Conservation (phyloP, 2,888 invertebrate species). For the Ariolimax columbianus region DNA sequence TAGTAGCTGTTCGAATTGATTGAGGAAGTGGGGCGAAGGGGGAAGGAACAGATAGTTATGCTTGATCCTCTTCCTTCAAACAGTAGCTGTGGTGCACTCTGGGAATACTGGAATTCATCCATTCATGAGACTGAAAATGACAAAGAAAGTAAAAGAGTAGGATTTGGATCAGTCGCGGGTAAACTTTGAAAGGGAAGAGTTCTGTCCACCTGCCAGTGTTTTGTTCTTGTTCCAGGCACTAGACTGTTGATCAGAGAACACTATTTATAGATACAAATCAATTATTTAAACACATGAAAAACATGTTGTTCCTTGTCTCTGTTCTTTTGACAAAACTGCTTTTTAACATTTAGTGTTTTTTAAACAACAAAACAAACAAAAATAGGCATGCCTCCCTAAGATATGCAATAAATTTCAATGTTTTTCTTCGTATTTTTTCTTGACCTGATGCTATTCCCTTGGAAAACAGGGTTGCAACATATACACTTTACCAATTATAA, state of each 20-base stretch:
- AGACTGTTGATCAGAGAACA: neutral
- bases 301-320: no score
- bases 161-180: neutral
- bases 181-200: conserved; percentile 13
- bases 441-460: no score
- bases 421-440: no score
- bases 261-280: no score
- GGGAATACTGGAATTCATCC: neutral
- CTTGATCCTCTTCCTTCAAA: conserved; percentile 9
- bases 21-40: conserved; percentile 2
- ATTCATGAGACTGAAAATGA: conserved; percentile 30
- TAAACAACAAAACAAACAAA: no score
- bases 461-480: no score
- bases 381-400: no score
- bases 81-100: neutral
- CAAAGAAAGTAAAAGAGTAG: conserved; percentile 36
- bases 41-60: neutral
- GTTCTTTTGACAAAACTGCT: no score
- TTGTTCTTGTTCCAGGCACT: neutral
- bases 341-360: no score
- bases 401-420: no score
- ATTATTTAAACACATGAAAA: no score
- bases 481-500: no score
- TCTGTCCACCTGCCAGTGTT: conserved; percentile 12
- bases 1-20: conserved; percentile 21